A percentile compares a stretch with the other conserved stretches of the same genome.
phyloP scores from a whole-genome alignment of 2,113 vertebrate genomes.

The Pelvicachromis taeniatus region DNA sequence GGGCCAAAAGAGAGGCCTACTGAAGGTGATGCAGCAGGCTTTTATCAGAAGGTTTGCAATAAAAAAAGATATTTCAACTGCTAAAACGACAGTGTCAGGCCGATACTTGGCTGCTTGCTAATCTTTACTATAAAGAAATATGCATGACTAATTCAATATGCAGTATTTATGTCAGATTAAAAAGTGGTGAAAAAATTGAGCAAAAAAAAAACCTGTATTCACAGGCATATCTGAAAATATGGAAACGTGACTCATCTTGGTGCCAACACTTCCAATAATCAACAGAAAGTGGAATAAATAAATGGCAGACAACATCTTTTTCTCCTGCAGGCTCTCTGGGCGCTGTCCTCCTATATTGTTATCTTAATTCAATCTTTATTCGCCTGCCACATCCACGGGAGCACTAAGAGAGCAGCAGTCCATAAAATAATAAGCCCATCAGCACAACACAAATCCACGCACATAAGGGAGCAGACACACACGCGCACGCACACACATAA shows the following conservation, averaged over 20 bases:
- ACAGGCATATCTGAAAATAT: constrained; percentile 32
- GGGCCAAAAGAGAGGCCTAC: background rate
- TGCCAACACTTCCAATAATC: constrained; percentile 52
- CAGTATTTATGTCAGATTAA: background rate
- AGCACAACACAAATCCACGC: constrained; percentile 55
- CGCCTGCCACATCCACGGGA: constrained; percentile 63
- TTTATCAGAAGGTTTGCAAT: background rate
- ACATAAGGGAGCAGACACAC: constrained; percentile 6
- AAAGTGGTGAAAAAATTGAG: background rate
- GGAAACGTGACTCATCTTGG: constrained; percentile 35
- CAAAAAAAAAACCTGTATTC: background rate
- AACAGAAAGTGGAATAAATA: constrained; percentile 68
- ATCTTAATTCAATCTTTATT: constrained; percentile 80
- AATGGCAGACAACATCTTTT: constrained; percentile 65
- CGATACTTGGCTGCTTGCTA: background rate
- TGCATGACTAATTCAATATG: background rate
- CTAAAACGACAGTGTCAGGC: background rate
- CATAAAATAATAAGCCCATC: constrained; percentile 77
- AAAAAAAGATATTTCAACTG: background rate
- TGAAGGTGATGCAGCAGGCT: background rate
- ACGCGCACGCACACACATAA: background rate
- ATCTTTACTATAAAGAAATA: background rate
- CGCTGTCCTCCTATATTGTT: constrained; percentile 61
- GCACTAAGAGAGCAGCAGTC: constrained; percentile 68
- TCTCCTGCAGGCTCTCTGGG: constrained; percentile 53